Base-by-base conservation (phyloP, 2,113 vertebrate species). In the Syngnathus floridae region DNA sequence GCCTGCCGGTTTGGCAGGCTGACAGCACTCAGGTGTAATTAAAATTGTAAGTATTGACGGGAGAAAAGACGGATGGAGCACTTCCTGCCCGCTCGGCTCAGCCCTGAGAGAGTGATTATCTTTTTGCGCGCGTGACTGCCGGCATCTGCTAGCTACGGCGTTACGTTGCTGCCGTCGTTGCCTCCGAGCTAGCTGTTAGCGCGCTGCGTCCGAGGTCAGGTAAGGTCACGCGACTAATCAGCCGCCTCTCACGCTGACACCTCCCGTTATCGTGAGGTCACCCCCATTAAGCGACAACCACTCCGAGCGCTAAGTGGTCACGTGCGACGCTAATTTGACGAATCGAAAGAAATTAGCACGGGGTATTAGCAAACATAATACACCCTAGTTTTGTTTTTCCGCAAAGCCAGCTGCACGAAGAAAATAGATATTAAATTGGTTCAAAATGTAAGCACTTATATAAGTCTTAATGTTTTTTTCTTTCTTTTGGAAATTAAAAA, bases 1-100 rank as follows among this genome's bases (percentile, higher is more conserved):
- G 67, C 79, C 71, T 79, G 69, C 80, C 54, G 9, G 46, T 77
- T 71, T 79, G 87, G 83, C 83, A 71, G 84, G 71, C 74, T 84
- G 88, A 90, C 87, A 89, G 88, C 82, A 86, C 86, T 88, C 88
- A 90, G 85, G 88, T 91, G 90, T 90, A 91, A 91, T 91, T 91
- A 90, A 89, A 91, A 89, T 83, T 87, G 87, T 84, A 89, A 84
- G 84, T 91, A 89, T 87, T 88, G 89, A 89, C 87, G 89, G 88
- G 88, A 85, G 77, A 84, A 87, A 85, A 86, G 89, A 91, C 78
- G 84, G 87, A 91, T 90, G 81, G 76, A 78, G 82, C 72, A 70
- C 73, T 80, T 75, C 66, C 66, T 66, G 72, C 41, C 63, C 48
- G 64, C 62, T 60, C 68, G 19, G 71, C 67, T 63, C 60, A 5